Evolutionary conservation across 2,113 vertebrate genomes (phyloP).

Genomic region (Pygoscelis adeliae): DNA sequence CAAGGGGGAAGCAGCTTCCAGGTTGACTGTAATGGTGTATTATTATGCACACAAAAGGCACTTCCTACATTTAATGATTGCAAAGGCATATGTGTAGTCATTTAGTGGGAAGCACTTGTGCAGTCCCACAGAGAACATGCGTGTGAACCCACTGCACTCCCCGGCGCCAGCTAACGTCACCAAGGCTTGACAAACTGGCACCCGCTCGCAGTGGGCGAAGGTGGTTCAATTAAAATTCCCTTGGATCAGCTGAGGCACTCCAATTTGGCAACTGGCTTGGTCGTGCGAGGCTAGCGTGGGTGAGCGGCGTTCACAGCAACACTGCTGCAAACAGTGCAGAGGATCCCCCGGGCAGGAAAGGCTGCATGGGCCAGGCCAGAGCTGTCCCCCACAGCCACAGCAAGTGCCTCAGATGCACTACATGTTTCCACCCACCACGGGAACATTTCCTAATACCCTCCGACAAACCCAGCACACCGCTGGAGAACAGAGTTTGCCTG

Average conservation of each 20-base stretch:
- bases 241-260: background rate
- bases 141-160: background rate
- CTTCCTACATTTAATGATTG: background rate
- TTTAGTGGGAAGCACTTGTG: background rate
- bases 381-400: background rate
- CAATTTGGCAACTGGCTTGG: background rate
- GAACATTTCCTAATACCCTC: conserved; percentile 29
- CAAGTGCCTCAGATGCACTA: background rate
- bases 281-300: rapidly evolving
- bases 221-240: background rate
- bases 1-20: background rate
- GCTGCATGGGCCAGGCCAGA: background rate
- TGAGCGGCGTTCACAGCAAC: background rate
- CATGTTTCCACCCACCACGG: background rate
- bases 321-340: background rate
- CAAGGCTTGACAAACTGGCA: background rate
- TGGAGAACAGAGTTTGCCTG: conserved; percentile 34
- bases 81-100: background rate
- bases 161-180: background rate
- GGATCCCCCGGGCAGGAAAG: background rate
- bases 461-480: background rate
- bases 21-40: background rate
- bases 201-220: rapidly evolving
- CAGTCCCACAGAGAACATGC: background rate
- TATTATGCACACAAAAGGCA: background rate